Base-by-base conservation (phyloP, 2,797 vertebrate species). In the Ateles fusciceps region DNA sequence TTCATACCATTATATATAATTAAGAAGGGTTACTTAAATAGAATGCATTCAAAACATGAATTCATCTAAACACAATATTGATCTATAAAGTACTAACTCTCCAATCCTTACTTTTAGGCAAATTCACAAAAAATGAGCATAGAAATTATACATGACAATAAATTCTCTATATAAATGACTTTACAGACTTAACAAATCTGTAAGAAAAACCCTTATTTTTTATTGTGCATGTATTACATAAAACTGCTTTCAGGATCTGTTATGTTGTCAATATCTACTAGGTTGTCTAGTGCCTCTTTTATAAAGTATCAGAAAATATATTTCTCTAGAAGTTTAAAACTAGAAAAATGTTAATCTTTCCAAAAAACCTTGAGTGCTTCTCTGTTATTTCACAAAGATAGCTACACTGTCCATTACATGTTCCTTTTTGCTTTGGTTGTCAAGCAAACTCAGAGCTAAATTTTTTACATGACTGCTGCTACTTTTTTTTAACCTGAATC, bases 231-330 rank as follows among this genome's bases (percentile, higher is more conserved):
- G 6, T 24, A 75, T 68, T 78, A 85, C 21, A 93, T 44, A 91
- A 91, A 91, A 74, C 26, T 85, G 46, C 19, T 83, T 94, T 87
- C 11, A 93, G 64, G 42, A 87, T 71, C 36, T 71, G 89, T 5
- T 74, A 19, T 78, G 42, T 89, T 91, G 10, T 85, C 19, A 44
- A 39, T 33, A 93, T 61, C 36, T 55, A 42, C 14, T 91, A 6
- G 81, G 13, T 17, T 74, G 26, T 85, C 80, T 85, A 50, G 2
- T 85, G 12, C 1, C 59, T 85, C 50, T 95, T 95, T 92, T 46
- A 74, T 55, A 94, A 84, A 95, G 33, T 80, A 89, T 68, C 39
- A 93, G 39, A 84, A 96, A 90, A 91, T 68, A 96, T 2, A 76
- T 52, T 95, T 93, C 71, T 78, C 22, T 84, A 91, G 85, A 52